Conservation (phyloP, 1,140 invertebrate genomes). For the Drosophila kikkawai region DNA sequence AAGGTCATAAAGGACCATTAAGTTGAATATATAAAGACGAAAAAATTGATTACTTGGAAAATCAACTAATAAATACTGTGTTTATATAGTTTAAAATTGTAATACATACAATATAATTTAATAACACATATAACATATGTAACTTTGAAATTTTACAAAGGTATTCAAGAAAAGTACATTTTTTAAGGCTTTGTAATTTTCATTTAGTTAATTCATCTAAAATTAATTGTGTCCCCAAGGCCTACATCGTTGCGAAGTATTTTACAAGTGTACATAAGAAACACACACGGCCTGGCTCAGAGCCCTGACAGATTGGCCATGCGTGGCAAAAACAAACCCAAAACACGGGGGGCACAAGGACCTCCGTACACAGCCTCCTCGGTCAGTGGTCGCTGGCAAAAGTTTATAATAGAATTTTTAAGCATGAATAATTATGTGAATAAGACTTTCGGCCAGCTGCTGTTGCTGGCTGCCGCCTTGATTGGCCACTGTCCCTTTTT, state of each 20-base stretch:
- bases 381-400: slow-evolving; percentile 45
- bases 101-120: neutral
- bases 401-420: slow-evolving; percentile 78
- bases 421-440: slow-evolving; percentile 77
- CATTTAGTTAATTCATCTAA: neutral
- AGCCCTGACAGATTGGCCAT: slow-evolving; percentile 49
- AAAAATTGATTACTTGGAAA: neutral
- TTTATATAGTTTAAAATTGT: neutral
- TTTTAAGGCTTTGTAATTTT: neutral
- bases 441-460: slow-evolving; percentile 39
- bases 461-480: slow-evolving; percentile 19
- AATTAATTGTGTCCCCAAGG: neutral
- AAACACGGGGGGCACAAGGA: slow-evolving; percentile 13
- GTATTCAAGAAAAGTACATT: neutral
- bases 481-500: slow-evolving; percentile 45
- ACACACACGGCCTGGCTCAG: slow-evolving; percentile 29
- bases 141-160: neutral
- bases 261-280: slow-evolving; percentile 7
- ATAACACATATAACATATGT: neutral
- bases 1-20: no score
- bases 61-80: neutral
- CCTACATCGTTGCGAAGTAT: neutral
- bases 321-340: slow-evolving; percentile 47
- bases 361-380: neutral
- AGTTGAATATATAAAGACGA: neutral